phyloP scores from a whole-genome alignment of 2,797 vertebrate species.

The Leucoraja ocellata region DNA sequence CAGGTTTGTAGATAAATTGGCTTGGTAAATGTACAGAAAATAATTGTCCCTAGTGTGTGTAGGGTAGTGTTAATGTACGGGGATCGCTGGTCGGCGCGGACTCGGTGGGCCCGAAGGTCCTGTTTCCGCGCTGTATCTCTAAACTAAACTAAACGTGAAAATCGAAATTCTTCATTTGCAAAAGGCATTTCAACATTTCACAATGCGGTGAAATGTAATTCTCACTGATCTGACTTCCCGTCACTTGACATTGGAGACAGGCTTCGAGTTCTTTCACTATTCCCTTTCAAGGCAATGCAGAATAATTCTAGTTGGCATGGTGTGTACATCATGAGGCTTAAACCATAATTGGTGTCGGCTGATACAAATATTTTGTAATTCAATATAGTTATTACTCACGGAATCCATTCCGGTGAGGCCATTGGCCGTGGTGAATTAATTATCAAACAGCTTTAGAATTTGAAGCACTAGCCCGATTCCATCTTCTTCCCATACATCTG shows the following conservation, averaged over 20 bases:
- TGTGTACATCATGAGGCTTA: too few relatives aligned
- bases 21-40: too few relatives aligned
- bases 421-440: not conserved
- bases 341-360: not conserved
- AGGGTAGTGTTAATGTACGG: too few relatives aligned
- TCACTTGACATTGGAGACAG: not conserved
- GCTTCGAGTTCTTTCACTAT: not conserved
- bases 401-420: not conserved
- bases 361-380: conserved; percentile 11
- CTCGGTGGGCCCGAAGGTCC: too few relatives aligned
- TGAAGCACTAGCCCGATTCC: not conserved
- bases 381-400: not conserved
- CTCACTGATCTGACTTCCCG: not conserved
- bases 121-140: too few relatives aligned
- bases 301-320: too few relatives aligned
- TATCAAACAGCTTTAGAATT: not conserved
- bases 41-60: too few relatives aligned
- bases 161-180: too few relatives aligned
- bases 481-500: not conserved
- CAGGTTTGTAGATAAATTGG: too few relatives aligned
- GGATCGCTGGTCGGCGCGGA: too few relatives aligned
- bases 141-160: not conserved
- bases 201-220: not conserved
- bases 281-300: not conserved
- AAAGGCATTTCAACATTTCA: not conserved